These are phyloP conservation scores for Lepus americanus DNA, from an alignment of 2,113 vertebrate genomes.

Conservation along the genomic window DNA sequence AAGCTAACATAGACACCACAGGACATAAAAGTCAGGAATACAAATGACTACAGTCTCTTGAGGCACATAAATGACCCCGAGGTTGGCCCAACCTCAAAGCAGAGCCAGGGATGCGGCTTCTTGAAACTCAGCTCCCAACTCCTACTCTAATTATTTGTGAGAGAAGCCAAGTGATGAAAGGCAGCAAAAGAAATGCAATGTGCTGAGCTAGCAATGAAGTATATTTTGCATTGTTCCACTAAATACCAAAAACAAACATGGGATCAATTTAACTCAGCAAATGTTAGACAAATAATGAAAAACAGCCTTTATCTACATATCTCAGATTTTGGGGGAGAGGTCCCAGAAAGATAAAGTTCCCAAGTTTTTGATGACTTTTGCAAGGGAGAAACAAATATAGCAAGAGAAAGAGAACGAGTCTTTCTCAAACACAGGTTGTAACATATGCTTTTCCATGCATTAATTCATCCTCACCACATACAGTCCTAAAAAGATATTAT, in stretches of 20 bases:
- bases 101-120: not conserved
- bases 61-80: not conserved
- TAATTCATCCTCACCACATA: not conserved
- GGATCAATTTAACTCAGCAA: conserved; percentile 32
- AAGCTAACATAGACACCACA: not conserved
- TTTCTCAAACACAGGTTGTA: not conserved
- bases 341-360: not conserved
- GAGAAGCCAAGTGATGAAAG: conserved; percentile 24
- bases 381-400: not conserved
- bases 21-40: conserved; percentile 44
- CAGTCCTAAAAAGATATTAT: not conserved
- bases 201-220: not conserved
- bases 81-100: not conserved
- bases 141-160: not conserved
- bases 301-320: not conserved
- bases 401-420: conserved; percentile 23
- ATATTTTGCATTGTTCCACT: not conserved
- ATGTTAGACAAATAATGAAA: conserved; percentile 24
- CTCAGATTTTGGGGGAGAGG: not conserved
- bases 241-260: conserved; percentile 10
- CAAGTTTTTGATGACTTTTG: not conserved
- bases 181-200: conserved; percentile 1
- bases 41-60: conserved; percentile 26
- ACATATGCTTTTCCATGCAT: not conserved
- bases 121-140: not conserved